A percentile compares a stretch with the other conserved stretches of the same genome.
Conservation (phyloP, 2,888 invertebrate species). For the Azorinus chamasolen region DNA sequence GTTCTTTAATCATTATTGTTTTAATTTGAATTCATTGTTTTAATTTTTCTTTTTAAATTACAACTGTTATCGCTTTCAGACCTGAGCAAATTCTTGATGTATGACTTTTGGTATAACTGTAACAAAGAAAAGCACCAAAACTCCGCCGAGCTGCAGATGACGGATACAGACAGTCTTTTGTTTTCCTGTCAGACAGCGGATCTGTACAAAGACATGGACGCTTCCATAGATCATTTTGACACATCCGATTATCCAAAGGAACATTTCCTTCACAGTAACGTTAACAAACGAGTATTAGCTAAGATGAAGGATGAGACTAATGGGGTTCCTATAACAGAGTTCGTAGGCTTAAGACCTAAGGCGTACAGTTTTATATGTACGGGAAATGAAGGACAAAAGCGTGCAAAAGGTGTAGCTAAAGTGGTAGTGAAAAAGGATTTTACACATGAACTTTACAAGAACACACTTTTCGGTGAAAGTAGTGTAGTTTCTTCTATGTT, state of each 20-base stretch:
- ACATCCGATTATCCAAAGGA: conserved; percentile 75
- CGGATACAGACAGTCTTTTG: conserved; percentile 43
- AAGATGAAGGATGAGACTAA: conserved; percentile 81
- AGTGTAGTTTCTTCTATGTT: conserved; percentile 16
- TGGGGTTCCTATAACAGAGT: conserved; percentile 69
- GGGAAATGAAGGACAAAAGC: conserved; percentile 6
- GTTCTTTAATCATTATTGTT: not conserved
- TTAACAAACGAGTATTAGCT: conserved; percentile 80
- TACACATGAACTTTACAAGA: conserved; percentile 16
- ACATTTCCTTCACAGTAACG: conserved; percentile 65
- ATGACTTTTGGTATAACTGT: conserved; percentile 82
- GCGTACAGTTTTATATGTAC: conserved; percentile 30
- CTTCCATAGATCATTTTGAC: conserved; percentile 29
- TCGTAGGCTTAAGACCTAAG: conserved; percentile 69
- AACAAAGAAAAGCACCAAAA: conserved; percentile 32
- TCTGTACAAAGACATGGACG: conserved; percentile 43
- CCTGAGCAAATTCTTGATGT: conserved; percentile 85
- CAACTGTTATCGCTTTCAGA: conserved; percentile 69
- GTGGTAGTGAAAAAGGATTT: conserved; percentile 12
- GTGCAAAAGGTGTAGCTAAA: conserved; percentile 8
- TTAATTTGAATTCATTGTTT: no score
- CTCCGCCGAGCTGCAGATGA: conserved; percentile 42
- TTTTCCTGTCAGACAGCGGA: conserved; percentile 31
- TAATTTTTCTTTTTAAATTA: not conserved
- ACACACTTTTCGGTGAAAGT: conserved; percentile 17